A percentile compares a stretch with the other conserved stretches of the same genome.
Conservation (phyloP, 2,888 invertebrate species). For the Drosophila nr. perissopoda region DNA sequence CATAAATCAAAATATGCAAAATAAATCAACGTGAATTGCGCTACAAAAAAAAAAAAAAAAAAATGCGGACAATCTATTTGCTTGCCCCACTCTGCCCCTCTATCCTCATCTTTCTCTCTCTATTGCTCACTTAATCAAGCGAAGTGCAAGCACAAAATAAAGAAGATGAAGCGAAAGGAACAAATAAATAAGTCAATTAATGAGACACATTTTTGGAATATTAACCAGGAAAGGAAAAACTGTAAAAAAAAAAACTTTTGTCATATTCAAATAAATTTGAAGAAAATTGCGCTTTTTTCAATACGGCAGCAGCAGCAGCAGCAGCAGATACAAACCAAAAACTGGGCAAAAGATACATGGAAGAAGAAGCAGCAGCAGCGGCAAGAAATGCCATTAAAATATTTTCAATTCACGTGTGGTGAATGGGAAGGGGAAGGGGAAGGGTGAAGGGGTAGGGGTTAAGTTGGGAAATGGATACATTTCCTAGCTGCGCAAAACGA, state of each 20-base stretch:
- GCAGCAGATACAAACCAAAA: background rate
- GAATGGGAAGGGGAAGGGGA: background rate
- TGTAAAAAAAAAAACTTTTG: background rate
- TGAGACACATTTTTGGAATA: constrained; percentile 49
- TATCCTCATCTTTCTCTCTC: background rate
- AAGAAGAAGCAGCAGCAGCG: background rate
- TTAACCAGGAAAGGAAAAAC: constrained; percentile 13
- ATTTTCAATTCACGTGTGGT: constrained; percentile 9
- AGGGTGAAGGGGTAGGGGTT: background rate
- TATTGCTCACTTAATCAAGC: constrained; percentile 30
- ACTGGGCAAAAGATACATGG: background rate
- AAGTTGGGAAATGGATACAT: background rate
- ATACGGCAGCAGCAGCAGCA: constrained; percentile 2
- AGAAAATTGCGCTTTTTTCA: constrained; percentile 1
- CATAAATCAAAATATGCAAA: constrained; percentile 72
- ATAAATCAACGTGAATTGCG: constrained; percentile 72
- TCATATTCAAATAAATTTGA: constrained; percentile 15
- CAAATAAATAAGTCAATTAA: constrained; percentile 58
- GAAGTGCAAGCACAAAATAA: constrained; percentile 37
- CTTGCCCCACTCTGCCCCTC: background rate
- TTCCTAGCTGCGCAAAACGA: background rate
- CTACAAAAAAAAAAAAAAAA: constrained; percentile 5
- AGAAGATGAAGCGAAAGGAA: background rate
- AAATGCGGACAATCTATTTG: constrained; percentile 32
- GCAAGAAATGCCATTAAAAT: constrained; percentile 21